Base-by-base conservation (phyloP, 2,113 vertebrate genomes). In the Orcinus orca region DNA sequence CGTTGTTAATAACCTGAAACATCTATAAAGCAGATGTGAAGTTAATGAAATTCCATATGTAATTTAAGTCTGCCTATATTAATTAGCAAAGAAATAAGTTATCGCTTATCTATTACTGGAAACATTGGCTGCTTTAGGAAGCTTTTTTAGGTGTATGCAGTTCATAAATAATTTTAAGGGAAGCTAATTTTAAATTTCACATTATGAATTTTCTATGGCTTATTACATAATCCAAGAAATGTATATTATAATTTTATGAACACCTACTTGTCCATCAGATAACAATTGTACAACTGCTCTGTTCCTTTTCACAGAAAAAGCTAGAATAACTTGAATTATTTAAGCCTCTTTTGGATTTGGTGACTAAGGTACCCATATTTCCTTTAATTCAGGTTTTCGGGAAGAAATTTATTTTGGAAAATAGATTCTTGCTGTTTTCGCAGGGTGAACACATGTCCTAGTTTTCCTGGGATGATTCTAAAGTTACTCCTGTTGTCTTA, bases 121-220 rank as follows among this genome's bases (percentile, higher is more conserved):
- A 84, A 93, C 58, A 55, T 0, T 41, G 26, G 58, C 13, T 65
- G 58, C 79, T 62, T 88, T 74, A 20, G 10, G 71, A 74, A 44
- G 83, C n/a, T 77, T 73, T 83, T 29, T 90, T 38, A 74, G 38
- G 41, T 47, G 58, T 26, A 33, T 21, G 36, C 5, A 81, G 71
- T 29, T 91, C 81, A 79, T 88, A 81, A 65, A 81, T 93, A 88
- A 95, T 81, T 67, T 85, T 63, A 90, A 84, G 33, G n/a, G 36
- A 63, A 60, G 38, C 47, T 63, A 70, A 88, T 76, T 83, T 89
- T 90, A 93, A 81, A 74, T 95, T 92, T 79, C 80, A 71, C 41
- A 55, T 79, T 96, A 84, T 83, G 70, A 92, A 55, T 71, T 96
- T 93, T 93, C 14, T 79, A 84, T 65, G 73, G 26, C 21, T 85